Conservation (phyloP, 2,888 invertebrate genomes). For the Heteromyza rotundicornis region DNA sequence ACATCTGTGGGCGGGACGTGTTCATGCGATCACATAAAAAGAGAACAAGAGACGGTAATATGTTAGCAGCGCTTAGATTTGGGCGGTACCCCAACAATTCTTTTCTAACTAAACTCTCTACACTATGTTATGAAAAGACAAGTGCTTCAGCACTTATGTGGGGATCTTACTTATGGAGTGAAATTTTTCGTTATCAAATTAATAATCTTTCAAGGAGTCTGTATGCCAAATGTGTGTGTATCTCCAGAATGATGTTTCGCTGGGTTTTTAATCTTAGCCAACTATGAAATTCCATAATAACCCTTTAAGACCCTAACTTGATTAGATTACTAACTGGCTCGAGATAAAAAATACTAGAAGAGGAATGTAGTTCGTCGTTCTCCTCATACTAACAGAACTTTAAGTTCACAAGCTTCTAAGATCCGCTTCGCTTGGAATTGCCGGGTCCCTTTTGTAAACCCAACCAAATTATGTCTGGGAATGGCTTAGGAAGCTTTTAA, state of each 20-base stretch:
- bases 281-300: too few species aligned
- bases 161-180: slow-evolving; percentile 5
- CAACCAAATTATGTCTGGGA: too few species aligned
- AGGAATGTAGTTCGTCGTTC: too few species aligned
- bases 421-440: too few species aligned
- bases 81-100: slow-evolving; percentile 33
- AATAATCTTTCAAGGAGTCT: not conserved
- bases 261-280: too few species aligned
- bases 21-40: not conserved
- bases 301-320: too few species aligned
- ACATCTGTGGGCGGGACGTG: slow-evolving; percentile 69
- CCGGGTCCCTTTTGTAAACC: too few species aligned
- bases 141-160: slow-evolving; percentile 40
- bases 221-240: slow-evolving; percentile 23
- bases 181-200: slow-evolving; percentile 1
- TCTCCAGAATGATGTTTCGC: slow-evolving; percentile 24
- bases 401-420: too few species aligned
- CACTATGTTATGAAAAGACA: slow-evolving; percentile 23
- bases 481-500: too few species aligned
- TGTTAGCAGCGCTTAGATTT: slow-evolving; percentile 48
- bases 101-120: not conserved
- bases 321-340: too few species aligned
- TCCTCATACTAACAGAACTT: too few species aligned
- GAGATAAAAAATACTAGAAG: too few species aligned
- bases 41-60: slow-evolving; percentile 27